These are phyloP conservation scores for Gibbula magus DNA, from an alignment of 2,888 invertebrate species.

Conservation along the genomic window DNA sequence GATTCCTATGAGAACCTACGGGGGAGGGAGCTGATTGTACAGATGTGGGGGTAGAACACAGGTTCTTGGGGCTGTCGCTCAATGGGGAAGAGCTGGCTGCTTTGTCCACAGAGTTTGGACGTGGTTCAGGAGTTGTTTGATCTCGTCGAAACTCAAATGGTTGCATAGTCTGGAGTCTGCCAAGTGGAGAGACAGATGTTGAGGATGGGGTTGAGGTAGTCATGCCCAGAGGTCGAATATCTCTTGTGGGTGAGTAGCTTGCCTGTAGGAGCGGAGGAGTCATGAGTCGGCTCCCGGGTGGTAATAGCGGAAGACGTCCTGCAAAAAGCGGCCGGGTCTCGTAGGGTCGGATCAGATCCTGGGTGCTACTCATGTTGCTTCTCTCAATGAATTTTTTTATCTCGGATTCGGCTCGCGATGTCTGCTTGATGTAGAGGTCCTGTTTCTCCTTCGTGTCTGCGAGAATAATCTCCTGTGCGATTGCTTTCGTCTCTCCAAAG, in stretches of 20 bases:
- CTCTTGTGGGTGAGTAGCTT: conserved; percentile 57
- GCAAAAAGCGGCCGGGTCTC: conserved; percentile 66
- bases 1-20: conserved; percentile 52
- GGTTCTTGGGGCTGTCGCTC: conserved; percentile 63
- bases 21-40: conserved; percentile 54
- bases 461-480: conserved; percentile 82
- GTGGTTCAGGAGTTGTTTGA: conserved; percentile 50
- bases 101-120: conserved; percentile 37
- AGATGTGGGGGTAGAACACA: conserved; percentile 57
- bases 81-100: conserved; percentile 40
- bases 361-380: conserved; percentile 70
- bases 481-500: conserved; percentile 90
- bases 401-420: conserved; percentile 76
- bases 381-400: conserved; percentile 79
- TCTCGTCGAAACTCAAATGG: conserved; percentile 89
- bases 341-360: conserved; percentile 68
- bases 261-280: conserved; percentile 55
- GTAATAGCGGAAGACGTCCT: conserved; percentile 59
- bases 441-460: conserved; percentile 74
- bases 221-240: conserved; percentile 56
- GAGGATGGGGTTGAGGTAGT: conserved; percentile 76
- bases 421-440: conserved; percentile 64
- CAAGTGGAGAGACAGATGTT: conserved; percentile 85
- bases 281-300: conserved; percentile 56
- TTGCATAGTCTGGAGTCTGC: conserved; percentile 94